Conservation (phyloP, 2,113 vertebrate species). For the Pardalotus punctatus region DNA sequence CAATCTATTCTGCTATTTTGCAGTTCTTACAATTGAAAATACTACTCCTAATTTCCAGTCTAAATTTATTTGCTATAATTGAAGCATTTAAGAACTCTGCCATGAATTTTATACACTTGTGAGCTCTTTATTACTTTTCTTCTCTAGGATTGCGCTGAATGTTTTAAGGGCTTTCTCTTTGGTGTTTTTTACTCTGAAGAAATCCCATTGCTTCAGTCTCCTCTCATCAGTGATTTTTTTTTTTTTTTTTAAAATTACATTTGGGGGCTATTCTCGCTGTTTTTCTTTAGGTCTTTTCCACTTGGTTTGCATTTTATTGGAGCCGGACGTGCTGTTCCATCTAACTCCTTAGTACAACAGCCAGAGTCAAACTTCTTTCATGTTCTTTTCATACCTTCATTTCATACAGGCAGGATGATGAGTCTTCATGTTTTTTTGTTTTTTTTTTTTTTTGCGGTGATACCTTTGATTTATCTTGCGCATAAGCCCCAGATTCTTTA, state of each 20-base stretch:
- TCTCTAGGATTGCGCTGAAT: not conserved
- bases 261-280: not conserved
- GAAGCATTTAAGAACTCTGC: not conserved
- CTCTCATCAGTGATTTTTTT: not conserved
- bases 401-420: not conserved
- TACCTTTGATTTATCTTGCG: not conserved
- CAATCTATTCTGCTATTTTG: not conserved
- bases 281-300: not conserved
- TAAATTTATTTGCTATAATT: not conserved
- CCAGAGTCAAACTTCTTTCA: not conserved
- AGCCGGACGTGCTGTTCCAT: not conserved
- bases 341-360: not conserved
- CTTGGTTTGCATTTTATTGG: not conserved
- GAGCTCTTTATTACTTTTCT: not conserved
- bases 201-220: not conserved
- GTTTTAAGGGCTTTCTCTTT: not conserved
- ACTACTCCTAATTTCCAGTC: not conserved
- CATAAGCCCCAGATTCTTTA: not conserved
- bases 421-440: not conserved
- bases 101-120: not conserved
- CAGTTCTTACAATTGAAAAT: not conserved
- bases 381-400: not conserved
- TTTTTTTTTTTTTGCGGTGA: not conserved
- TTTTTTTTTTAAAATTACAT: not conserved
- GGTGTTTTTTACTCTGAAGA: not conserved